Evolutionary conservation across 2,113 vertebrate genomes (phyloP).

Genomic region (Poeciliopsis retropinna): DNA sequence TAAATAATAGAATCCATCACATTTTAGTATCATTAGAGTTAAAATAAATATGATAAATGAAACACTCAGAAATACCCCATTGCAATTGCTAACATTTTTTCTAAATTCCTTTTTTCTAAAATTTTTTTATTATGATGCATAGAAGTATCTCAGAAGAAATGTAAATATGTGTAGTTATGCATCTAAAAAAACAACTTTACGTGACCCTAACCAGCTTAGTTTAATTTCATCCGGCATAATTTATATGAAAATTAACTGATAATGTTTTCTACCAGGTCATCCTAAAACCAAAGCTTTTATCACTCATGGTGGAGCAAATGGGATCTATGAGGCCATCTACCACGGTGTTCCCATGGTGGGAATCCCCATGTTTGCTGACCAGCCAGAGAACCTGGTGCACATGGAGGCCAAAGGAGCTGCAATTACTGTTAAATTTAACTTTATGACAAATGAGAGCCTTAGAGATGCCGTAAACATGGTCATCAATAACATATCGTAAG

Average conservation of each 20-base stretch:
- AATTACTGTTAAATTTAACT: not conserved
- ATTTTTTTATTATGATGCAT: too few relatives aligned
- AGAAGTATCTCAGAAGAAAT: too few relatives aligned
- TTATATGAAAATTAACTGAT: not conserved
- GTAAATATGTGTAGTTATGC: too few relatives aligned
- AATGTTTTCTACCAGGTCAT: conserved; percentile 78
- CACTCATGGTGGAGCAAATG: conserved; percentile 91
- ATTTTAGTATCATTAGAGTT: not conserved
- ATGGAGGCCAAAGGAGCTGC: conserved; percentile 5
- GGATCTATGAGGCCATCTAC: conserved; percentile 66
- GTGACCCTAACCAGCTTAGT: too few relatives aligned
- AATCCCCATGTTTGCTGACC: not conserved
- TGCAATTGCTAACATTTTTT: not conserved
- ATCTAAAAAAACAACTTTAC: too few relatives aligned
- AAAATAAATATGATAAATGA: too few relatives aligned
- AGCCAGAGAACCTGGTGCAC: conserved; percentile 4
- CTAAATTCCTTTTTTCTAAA: too few relatives aligned
- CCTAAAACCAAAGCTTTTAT: conserved; percentile 88
- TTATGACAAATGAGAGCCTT: not conserved
- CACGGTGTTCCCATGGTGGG: conserved; percentile 7
- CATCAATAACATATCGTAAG: conserved; percentile 85
- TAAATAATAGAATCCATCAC: not conserved
- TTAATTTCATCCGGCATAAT: not conserved
- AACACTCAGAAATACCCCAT: too few relatives aligned
- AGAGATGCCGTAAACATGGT: conserved; percentile 50